A percentile compares a stretch with the other conserved stretches of the same genome.
Conservation (phyloP, 2,888 invertebrate genomes). For the Luffia ferchaultella region DNA sequence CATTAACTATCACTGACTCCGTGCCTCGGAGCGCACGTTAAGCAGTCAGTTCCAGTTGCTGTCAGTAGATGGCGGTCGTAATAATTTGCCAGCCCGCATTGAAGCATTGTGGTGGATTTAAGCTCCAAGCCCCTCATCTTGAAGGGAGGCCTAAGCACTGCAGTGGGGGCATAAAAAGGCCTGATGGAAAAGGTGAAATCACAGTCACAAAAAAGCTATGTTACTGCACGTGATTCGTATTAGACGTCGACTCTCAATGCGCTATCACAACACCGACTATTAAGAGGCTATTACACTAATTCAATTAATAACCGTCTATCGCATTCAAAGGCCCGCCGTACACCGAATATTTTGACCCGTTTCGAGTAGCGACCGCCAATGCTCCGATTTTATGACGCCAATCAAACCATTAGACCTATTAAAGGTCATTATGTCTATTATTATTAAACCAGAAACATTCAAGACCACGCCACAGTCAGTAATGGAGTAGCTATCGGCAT, state of each 20-base stretch:
- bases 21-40: too few relatives aligned
- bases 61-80: too few relatives aligned
- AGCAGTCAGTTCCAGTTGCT: too few relatives aligned
- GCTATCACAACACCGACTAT: not conserved
- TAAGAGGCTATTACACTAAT: slow-evolving; percentile 19
- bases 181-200: too few relatives aligned
- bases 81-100: too few relatives aligned
- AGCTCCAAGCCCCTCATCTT: too few relatives aligned
- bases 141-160: too few relatives aligned
- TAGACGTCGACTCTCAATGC: not conserved
- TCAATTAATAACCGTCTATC: slow-evolving; percentile 27
- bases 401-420: slow-evolving; percentile 47
- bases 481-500: slow-evolving; percentile 16
- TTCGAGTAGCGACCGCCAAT: slow-evolving; percentile 4
- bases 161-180: too few relatives aligned
- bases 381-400: slow-evolving; percentile 42
- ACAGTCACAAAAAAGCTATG: too few relatives aligned
- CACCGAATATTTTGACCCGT: not conserved
- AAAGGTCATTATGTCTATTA: slow-evolving; percentile 41
- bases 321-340: not conserved
- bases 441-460: slow-evolving; percentile 28
- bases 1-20: too few relatives aligned
- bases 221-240: too few relatives aligned
- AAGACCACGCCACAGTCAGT: slow-evolving; percentile 30
- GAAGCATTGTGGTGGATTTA: too few relatives aligned